Percentiles rank a stretch among this genome's conserved stretches.
Evolutionary conservation across 2,888 invertebrate species (phyloP).

Genomic region (Chorisops tibialis): DNA sequence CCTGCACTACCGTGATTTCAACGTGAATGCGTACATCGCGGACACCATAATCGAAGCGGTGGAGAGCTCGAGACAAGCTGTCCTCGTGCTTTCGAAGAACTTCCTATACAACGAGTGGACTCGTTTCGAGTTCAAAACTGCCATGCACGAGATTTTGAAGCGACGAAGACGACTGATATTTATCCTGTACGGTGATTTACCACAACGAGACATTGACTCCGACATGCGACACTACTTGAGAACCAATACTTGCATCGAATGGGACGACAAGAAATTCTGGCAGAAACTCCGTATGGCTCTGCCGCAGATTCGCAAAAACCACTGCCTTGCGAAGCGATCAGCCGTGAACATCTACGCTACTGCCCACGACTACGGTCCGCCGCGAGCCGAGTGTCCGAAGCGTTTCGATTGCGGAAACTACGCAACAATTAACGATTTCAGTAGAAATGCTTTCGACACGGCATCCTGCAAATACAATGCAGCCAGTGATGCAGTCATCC

Average conservation of each 20-base stretch:
- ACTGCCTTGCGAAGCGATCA: slow-evolving; percentile 45
- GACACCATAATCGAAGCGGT: slow-evolving; percentile 92
- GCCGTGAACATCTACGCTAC: slow-evolving; percentile 72
- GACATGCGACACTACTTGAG: slow-evolving; percentile 87
- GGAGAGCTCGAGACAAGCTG: slow-evolving; percentile 83
- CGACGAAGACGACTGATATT: slow-evolving; percentile 83
- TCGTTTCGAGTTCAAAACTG: slow-evolving; percentile 90
- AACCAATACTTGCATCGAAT: slow-evolving; percentile 86
- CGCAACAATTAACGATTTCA: slow-evolving; percentile 50
- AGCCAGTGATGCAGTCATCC: background rate
- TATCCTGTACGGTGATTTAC: slow-evolving; percentile 84
- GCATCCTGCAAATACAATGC: slow-evolving; percentile 26
- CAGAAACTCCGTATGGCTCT: slow-evolving; percentile 89
- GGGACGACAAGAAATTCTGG: slow-evolving; percentile 96
- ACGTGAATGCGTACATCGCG: slow-evolving; percentile 81
- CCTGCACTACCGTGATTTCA: slow-evolving; percentile 87
- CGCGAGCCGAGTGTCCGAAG: slow-evolving; percentile 36
- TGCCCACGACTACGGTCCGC: slow-evolving; percentile 46
- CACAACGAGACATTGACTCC: slow-evolving; percentile 83
- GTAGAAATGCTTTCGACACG: slow-evolving; percentile 33
- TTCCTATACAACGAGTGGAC: slow-evolving; percentile 96
- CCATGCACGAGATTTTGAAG: slow-evolving; percentile 85
- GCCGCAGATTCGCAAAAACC: slow-evolving; percentile 57
- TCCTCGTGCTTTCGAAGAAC: slow-evolving; percentile 86
- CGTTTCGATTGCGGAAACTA: slow-evolving; percentile 50